Evolutionary conservation across 2,888 invertebrate species (phyloP).

Genomic region (Habrosyne pyritoides): DNA sequence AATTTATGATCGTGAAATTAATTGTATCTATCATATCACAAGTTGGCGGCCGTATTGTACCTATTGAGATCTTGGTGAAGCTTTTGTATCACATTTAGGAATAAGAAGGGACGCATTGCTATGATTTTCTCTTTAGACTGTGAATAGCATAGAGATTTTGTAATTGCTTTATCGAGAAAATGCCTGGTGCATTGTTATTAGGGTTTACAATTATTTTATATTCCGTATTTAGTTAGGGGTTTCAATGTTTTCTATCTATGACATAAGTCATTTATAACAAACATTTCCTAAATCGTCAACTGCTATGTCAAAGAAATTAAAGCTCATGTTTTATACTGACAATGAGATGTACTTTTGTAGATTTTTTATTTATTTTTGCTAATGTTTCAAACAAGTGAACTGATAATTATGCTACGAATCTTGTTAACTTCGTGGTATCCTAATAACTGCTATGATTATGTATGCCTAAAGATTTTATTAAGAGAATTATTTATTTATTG

Average conservation of each 20-base stretch:
- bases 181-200: conserved; percentile 71
- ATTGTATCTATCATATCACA: conserved; percentile 35
- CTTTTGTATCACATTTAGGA: conserved; percentile 65
- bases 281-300: conserved; percentile 21
- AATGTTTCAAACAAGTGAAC: conserved; percentile 44
- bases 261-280: conserved; percentile 38
- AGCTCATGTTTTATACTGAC: conserved; percentile 55
- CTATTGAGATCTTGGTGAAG: conserved; percentile 45
- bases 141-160: conserved; percentile 62
- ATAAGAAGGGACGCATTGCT: conserved; percentile 57
- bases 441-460: conserved; percentile 13
- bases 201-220: conserved; percentile 60
- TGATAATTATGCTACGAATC: conserved; percentile 35
- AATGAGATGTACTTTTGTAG: conserved; percentile 66
- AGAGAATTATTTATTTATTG: conserved; percentile 35
- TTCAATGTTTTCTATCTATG: conserved; percentile 51
- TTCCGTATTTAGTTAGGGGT: conserved; percentile 57
- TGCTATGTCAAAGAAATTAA: conserved; percentile 45
- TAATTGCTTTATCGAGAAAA: conserved; percentile 56
- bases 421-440: conserved; percentile 17
- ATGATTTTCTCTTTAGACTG: conserved; percentile 62
- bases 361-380: conserved; percentile 32
- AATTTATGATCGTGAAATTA: conserved; percentile 43
- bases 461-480: conserved; percentile 26
- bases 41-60: conserved; percentile 33